Evolutionary conservation across 2,113 vertebrate genomes (phyloP), one percentile per base, ranked within the genome.

Genomic region (Tupaia tana): DNA sequence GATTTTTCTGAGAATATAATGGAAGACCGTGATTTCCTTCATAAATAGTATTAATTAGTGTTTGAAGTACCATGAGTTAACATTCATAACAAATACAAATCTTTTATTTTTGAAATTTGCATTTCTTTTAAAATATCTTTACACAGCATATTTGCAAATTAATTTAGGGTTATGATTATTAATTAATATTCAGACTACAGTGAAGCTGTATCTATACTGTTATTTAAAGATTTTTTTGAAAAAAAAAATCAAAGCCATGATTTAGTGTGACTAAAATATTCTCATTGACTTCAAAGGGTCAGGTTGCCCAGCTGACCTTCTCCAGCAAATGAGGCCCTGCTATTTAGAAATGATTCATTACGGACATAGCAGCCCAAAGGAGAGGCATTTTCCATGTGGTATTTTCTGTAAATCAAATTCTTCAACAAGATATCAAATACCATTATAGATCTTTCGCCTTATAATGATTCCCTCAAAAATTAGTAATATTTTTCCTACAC

Each of bases 121-220:
- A 89, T 93, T 92, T 84, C 92, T 74, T 89, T 96, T 86, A 63
- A 89, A 86, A 94, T 77, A 84, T 79, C 85, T 93, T 83, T 71
- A 61, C 77, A 80, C 7, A 43, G 75, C 71, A 75, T 90, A 94
- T 64, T 93, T 92, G 95, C 86, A 94, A 86, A 66, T 71, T 94
- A 93, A 93, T 94, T 91, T 94, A 75, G 80, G 92, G 93, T 86
- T 91, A 95, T 86, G 66, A 89, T 69, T 80, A 91, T 75, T 78
- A 80, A 97, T 96, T 96, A 96, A 89, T 96, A 95, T 64, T 94
- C 83, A 86, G 34, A 91, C 63, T 67, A 14, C 24, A 89, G 31
- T 31, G 1, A 90, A 63, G 43, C 63, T 84, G 58, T 71, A 78
- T 85, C 88, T 96, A 91, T 87, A 79, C 56, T 89, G 71, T 29